Conservation (phyloP, 1,140 invertebrate genomes). For the Manduca sexta region DNA sequence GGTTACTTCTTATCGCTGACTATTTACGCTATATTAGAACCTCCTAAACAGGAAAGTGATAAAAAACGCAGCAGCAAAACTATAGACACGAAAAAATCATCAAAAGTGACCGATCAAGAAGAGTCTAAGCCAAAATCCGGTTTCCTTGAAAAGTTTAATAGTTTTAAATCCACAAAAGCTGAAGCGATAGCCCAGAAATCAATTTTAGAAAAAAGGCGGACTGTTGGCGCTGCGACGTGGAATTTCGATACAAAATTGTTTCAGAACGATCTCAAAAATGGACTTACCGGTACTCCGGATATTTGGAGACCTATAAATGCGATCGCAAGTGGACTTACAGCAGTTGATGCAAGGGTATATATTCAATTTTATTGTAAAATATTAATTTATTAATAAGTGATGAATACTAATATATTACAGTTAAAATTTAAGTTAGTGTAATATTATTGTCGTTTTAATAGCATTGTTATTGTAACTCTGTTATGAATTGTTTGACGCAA, state of each 20-base stretch:
- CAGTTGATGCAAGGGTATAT: slow-evolving; percentile 75
- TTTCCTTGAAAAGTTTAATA: slow-evolving; percentile 54
- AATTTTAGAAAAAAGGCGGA: slow-evolving; percentile 76
- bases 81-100: slow-evolving; percentile 63
- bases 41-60: slow-evolving; percentile 58
- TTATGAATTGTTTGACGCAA: too few species aligned
- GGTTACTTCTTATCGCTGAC: slow-evolving; percentile 83
- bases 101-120: slow-evolving; percentile 59
- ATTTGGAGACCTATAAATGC: slow-evolving; percentile 83
- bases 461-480: too few species aligned
- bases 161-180: slow-evolving; percentile 58
- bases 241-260: slow-evolving; percentile 81
- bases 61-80: slow-evolving; percentile 50
- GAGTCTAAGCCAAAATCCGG: slow-evolving; percentile 49
- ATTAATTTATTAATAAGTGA: background rate
- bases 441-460: too few species aligned
- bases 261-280: slow-evolving; percentile 76
- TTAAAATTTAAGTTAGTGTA: too few species aligned
- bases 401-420: background rate
- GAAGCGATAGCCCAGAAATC: slow-evolving; percentile 59
- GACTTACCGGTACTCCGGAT: slow-evolving; percentile 80
- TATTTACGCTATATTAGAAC: slow-evolving; percentile 81
- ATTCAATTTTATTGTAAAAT: slow-evolving; percentile 4
- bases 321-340: slow-evolving; percentile 77
- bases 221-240: slow-evolving; percentile 81